Conservation (phyloP, 2,113 vertebrate species). For the Grallaria varia region DNA sequence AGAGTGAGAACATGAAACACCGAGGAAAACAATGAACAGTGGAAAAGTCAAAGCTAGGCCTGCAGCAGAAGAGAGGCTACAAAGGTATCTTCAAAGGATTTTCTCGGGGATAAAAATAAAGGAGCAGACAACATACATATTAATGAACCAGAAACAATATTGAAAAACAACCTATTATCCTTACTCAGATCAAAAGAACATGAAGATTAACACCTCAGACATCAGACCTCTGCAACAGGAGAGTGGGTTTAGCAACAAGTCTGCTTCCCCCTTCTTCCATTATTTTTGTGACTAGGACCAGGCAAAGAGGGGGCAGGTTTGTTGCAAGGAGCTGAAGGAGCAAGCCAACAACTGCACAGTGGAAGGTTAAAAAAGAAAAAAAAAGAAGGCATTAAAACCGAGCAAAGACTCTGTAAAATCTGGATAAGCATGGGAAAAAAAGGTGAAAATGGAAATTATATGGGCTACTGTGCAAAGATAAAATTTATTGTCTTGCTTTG, state of each 20-base stretch:
- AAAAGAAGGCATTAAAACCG: not conserved
- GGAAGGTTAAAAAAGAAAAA: not conserved
- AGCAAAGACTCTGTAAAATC: not conserved
- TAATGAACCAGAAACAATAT: conserved; percentile 70
- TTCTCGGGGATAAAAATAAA: not conserved
- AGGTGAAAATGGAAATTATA: not conserved
- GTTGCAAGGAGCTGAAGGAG: not conserved
- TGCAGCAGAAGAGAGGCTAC: conserved; percentile 52
- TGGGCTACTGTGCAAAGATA: not conserved
- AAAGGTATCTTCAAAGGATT: conserved; percentile 69
- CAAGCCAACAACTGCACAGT: not conserved
- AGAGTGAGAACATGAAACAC: not conserved
- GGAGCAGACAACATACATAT: conserved; percentile 60
- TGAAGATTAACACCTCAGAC: conserved; percentile 63
- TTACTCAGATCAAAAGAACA: conserved; percentile 68
- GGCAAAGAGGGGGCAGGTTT: not conserved
- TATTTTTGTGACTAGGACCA: not conserved
- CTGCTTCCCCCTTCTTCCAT: not conserved
- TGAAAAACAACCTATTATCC: conserved; percentile 70
- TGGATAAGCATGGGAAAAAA: not conserved
- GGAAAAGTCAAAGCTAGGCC: conserved; percentile 60
- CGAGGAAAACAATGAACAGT: conserved; percentile 25
- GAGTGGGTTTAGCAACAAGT: not conserved
- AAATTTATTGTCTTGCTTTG: not conserved
- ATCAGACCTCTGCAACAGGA: conserved; percentile 36